Evolutionary conservation across 2,888 invertebrate genomes (phyloP).

Genomic region (Eupithecia subfuscata): DNA sequence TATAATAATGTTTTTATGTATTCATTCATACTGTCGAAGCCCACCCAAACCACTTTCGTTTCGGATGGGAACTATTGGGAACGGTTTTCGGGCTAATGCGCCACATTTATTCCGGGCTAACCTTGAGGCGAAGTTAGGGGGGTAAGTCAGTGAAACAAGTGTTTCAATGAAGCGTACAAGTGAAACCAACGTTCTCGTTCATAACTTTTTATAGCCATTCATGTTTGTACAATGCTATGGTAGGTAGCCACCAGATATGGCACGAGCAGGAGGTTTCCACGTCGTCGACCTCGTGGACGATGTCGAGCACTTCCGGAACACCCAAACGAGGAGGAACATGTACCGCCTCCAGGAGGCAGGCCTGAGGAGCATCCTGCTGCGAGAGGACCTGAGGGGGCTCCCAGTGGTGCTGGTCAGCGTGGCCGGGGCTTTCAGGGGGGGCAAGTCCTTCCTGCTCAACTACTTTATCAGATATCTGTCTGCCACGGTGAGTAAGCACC

Average conservation of each 20-base stretch:
- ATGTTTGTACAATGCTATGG: no score
- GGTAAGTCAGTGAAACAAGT: no score
- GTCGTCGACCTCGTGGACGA: constrained; percentile 21
- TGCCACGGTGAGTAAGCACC: constrained; percentile 34
- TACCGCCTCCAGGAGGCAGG: constrained; percentile 36
- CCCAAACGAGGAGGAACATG: not conserved
- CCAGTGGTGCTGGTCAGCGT: constrained; percentile 47
- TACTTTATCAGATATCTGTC: constrained; percentile 45
- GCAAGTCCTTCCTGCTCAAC: constrained; percentile 49
- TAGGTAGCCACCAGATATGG: not conserved
- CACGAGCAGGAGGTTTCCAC: constrained; percentile 20
- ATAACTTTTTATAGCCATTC: no score
- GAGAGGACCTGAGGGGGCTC: constrained; percentile 36
- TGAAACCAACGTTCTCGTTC: no score
- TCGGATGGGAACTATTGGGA: no score
- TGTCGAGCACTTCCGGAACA: constrained; percentile 8
- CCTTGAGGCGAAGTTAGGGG: no score
- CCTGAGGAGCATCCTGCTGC: constrained; percentile 35
- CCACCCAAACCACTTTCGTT: no score
- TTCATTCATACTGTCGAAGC: no score
- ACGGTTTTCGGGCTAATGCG: no score
- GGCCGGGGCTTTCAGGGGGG: constrained; percentile 47
- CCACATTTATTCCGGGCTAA: no score
- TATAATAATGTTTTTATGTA: no score
- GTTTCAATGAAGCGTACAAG: no score